Evolutionary conservation across 2,113 vertebrate species (phyloP).

Genomic region (Phalacrocorax aristotelis): DNA sequence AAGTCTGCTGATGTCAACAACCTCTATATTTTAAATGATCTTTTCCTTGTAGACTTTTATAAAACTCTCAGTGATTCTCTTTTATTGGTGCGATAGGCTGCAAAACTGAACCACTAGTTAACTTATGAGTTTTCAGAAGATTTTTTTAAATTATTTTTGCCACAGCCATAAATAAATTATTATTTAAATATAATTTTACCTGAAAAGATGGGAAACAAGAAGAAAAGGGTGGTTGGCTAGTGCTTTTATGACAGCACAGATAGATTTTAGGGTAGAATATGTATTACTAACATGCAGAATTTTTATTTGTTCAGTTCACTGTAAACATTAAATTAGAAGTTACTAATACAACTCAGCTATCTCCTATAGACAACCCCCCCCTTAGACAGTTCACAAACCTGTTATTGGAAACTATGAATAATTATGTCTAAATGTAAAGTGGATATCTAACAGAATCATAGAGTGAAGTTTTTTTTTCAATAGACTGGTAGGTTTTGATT

Average conservation of each 20-base stretch:
- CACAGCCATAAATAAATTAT: background rate
- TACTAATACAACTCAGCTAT: background rate
- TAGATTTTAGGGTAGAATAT: background rate
- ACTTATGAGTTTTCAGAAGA: background rate
- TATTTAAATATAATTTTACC: background rate
- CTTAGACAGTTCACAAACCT: background rate
- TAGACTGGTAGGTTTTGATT: background rate
- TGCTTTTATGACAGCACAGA: background rate
- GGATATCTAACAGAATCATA: background rate
- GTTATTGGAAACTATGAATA: background rate
- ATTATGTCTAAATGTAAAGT: background rate
- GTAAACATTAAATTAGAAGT: background rate
- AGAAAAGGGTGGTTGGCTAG: background rate
- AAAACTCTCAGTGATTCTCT: background rate
- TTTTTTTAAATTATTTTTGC: background rate
- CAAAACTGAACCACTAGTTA: background rate
- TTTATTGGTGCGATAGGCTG: background rate
- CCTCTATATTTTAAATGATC: background rate
- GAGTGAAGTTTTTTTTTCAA: background rate
- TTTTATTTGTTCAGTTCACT: slow-evolving; percentile 1
- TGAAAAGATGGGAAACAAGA: background rate
- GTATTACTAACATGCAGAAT: background rate
- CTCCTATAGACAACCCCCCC: background rate
- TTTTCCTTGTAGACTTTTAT: background rate
- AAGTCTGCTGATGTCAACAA: background rate